These are phyloP conservation scores for Telmatochromis brachygnathus DNA, from an alignment of 2,113 vertebrate genomes.

Conservation along the genomic window DNA sequence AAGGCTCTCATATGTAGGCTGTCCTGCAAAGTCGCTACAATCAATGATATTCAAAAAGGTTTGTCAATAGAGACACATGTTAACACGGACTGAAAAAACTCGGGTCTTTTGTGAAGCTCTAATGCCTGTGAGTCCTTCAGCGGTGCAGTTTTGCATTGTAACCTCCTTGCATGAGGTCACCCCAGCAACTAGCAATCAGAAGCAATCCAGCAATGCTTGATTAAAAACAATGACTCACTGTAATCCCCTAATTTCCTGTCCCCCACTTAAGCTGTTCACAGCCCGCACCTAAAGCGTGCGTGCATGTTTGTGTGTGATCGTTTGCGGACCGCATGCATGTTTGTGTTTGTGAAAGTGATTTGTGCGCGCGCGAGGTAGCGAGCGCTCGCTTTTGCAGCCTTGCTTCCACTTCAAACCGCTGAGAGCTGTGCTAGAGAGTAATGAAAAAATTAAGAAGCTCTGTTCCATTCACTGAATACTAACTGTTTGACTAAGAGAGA, in stretches of 20 bases:
- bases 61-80: not conserved
- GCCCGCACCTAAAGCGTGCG: not conserved
- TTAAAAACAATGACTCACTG: slow-evolving; percentile 28
- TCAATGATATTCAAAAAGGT: not conserved
- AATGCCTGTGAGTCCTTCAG: not conserved
- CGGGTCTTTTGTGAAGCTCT: not conserved
- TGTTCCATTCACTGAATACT: slow-evolving; percentile 43
- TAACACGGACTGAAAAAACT: not conserved
- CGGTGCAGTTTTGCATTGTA: not conserved
- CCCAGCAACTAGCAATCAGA: slow-evolving; percentile 5
- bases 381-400: not conserved
- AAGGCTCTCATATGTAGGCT: not conserved
- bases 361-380: not conserved
- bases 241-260: slow-evolving; percentile 56
- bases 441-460: slow-evolving; percentile 31
- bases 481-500: not conserved
- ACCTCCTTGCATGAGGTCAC: slow-evolving; percentile 38
- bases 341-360: slow-evolving; percentile 8
- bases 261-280: slow-evolving; percentile 24
- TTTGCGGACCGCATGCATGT: not conserved
- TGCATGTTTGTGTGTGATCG: not conserved
- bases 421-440: slow-evolving; percentile 5
- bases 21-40: not conserved
- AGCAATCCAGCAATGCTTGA: slow-evolving; percentile 19
- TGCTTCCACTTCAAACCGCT: slow-evolving; percentile 2